These are phyloP conservation scores for Oscheius sp. DNA, from an alignment of 2,888 invertebrate genomes.

Conservation along the genomic window DNA sequence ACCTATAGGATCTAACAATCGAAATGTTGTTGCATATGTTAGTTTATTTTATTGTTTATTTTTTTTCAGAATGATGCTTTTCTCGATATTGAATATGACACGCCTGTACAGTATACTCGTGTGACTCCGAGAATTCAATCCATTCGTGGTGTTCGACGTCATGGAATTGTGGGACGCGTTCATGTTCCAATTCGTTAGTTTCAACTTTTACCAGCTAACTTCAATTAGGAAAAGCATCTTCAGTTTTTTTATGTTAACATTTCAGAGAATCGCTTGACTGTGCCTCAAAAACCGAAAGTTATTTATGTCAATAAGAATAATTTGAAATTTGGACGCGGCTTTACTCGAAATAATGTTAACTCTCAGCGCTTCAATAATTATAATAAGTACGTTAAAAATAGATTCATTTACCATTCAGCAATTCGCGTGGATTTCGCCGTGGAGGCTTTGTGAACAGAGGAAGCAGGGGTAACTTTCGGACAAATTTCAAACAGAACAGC, in stretches of 20 bases:
- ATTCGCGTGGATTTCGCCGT: background rate
- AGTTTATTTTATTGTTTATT: background rate
- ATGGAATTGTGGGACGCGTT: background rate
- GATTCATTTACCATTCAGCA: background rate
- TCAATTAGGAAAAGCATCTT: too few relatives aligned
- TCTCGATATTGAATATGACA: background rate
- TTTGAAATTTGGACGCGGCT: background rate
- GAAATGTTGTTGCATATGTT: background rate
- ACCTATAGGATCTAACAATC: background rate
- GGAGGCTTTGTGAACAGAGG: background rate
- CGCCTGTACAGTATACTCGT: background rate
- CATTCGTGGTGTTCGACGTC: background rate
- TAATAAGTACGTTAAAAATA: background rate
- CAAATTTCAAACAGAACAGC: background rate
- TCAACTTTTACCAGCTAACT: too few relatives aligned
- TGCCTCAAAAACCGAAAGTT: background rate
- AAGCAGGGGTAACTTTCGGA: background rate
- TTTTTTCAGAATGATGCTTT: background rate
- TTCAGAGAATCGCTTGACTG: background rate
- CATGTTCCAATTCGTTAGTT: constrained; percentile 7
- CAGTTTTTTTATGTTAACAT: background rate
- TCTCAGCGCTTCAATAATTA: background rate
- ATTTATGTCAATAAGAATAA: background rate
- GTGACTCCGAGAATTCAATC: background rate
- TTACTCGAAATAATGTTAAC: background rate